phyloP scores from a whole-genome alignment of 2,797 vertebrate genomes.

The Gadopsis marmoratus region DNA sequence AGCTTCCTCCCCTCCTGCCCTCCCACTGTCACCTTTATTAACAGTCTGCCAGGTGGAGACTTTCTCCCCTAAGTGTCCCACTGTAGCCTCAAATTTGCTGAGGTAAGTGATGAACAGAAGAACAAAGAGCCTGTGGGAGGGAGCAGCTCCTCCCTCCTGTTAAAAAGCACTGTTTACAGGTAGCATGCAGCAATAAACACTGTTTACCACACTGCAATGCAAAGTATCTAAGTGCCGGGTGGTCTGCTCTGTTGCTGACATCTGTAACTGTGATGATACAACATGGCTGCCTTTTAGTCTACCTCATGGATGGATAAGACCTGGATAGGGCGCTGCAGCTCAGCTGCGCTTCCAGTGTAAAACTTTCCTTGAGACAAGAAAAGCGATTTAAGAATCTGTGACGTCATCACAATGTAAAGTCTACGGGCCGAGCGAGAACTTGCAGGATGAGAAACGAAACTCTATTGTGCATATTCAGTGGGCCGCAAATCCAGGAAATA shows the following conservation, averaged over 20 bases:
- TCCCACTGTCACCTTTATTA: slow-evolving; percentile 80
- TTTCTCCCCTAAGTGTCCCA: slow-evolving; percentile 60
- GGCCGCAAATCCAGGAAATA: too few species aligned
- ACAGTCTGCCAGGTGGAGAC: slow-evolving; percentile 75
- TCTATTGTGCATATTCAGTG: too few species aligned
- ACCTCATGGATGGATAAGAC: too few species aligned
- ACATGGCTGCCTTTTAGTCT: neutral
- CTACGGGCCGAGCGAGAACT: too few species aligned
- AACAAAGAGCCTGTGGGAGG: slow-evolving; percentile 42
- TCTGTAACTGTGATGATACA: slow-evolving; percentile 12
- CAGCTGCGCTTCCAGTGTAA: too few species aligned
- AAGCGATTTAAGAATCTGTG: too few species aligned
- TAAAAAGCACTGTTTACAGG: slow-evolving; percentile 50
- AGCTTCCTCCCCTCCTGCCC: slow-evolving; percentile 53
- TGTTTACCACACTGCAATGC: slow-evolving; percentile 33
- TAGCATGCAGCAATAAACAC: slow-evolving; percentile 31
- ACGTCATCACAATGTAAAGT: too few species aligned
- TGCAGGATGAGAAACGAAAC: too few species aligned
- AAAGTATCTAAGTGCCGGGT: neutral
- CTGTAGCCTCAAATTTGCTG: slow-evolving; percentile 65
- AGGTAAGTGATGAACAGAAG: slow-evolving; percentile 71
- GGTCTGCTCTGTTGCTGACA: slow-evolving; percentile 9
- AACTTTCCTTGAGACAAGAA: too few species aligned
- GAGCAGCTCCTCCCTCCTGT: slow-evolving; percentile 26
- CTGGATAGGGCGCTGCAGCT: too few species aligned